A percentile compares a stretch with the other conserved stretches of the same genome.
phyloP scores from a whole-genome alignment of 2,797 vertebrate species.

The Lophius americanus region DNA sequence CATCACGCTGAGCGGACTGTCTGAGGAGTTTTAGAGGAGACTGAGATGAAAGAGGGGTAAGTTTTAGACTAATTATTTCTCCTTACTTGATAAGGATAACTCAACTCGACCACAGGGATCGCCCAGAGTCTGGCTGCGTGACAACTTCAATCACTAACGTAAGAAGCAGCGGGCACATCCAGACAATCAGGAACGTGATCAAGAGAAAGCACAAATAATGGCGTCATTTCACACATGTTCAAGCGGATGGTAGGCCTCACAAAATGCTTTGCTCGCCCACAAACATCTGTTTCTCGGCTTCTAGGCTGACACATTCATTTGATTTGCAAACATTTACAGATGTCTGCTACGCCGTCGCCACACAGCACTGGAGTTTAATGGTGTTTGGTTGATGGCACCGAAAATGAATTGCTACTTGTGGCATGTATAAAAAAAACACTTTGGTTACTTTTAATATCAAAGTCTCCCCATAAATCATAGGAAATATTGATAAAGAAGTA shows the following conservation, averaged over 20 bases:
- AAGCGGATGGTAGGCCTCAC: background rate
- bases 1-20: constrained; percentile 49
- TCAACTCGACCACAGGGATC: constrained; percentile 44
- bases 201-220: constrained; percentile 1
- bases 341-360: background rate
- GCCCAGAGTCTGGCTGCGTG: constrained; percentile 39
- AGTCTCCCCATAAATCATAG: background rate
- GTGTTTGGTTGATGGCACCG: background rate
- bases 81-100: constrained; percentile 58
- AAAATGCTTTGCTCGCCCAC: background rate
- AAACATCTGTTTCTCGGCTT: background rate
- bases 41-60: constrained; percentile 56
- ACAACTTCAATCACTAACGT: constrained; percentile 17
- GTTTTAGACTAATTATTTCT: constrained; percentile 63
- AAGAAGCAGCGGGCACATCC: constrained; percentile 5
- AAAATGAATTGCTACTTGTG: background rate
- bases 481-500: background rate
- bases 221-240: background rate
- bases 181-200: constrained; percentile 27
- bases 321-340: background rate
- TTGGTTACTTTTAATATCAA: too few species aligned
- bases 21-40: constrained; percentile 43
- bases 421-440: background rate
- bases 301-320: background rate
- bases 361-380: background rate